Evolutionary conservation across 2,888 invertebrate genomes (phyloP), one percentile per base, ranked within the genome.

Genomic region (Phymatocera aterrima): DNA sequence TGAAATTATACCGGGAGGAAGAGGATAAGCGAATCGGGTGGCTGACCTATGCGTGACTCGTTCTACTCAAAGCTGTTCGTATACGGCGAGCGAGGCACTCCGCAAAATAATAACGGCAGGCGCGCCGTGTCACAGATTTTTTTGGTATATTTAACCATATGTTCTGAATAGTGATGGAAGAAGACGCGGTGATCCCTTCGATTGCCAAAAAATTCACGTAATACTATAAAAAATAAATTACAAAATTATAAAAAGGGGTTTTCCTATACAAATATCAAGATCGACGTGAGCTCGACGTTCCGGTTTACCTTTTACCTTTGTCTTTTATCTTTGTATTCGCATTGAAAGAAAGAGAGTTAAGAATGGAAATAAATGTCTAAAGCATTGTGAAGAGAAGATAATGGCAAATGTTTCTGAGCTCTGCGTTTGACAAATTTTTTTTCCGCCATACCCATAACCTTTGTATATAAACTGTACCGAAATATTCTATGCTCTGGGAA

Each of bases 381-480:
- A 40, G 40, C 40, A 40, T 12, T 12, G 21, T 24, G 24, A 10
- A 24, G 21, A 24, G n/a, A 54, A 5, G 61, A 8, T 61, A 34
- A 61, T 61, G 31, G n/a, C 31, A 34, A 34, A 15, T 34, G n/a
- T 61, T 34, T 0, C 61, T 6, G 4, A 61, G 61, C 2, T 34
- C 61, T 61, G 61, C 10, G 2, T 34, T 61, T 61, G 61, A 61
- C 61, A 61, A 61, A 61, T 61, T n/a, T n/a, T n/a, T n/a, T n/a
- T n/a, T n/a, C n/a, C n/a, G n/a, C n/a, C n/a, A n/a, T n/a, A n/a
- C n/a, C 18, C n/a, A 34, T n/a, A 6, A 28, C 61, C 24, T 24
- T 24, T 54, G 15, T 61, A 8, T 61, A 31, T n/a, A n/a, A n/a
- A n/a, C n/a, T n/a, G 31, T 34, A n/a, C 61, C 5, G 10, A 61